Evolutionary conservation across 2,888 invertebrate genomes (phyloP).

Genomic region (Trachelus stipa): DNA sequence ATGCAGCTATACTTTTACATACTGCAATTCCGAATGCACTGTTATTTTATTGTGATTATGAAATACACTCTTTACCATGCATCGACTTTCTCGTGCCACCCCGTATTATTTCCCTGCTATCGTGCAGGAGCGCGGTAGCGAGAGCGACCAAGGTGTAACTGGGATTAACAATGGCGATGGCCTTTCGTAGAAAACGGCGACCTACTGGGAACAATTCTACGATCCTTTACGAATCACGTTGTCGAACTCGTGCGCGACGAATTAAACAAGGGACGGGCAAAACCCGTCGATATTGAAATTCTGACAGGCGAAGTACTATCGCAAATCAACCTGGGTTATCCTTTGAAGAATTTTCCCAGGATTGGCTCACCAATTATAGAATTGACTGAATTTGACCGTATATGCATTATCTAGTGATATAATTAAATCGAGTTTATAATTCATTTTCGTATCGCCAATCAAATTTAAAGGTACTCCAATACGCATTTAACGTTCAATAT

Average conservation of each 20-base stretch:
- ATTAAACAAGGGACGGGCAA: conserved; percentile 2
- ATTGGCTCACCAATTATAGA: neutral
- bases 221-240: neutral
- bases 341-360: neutral
- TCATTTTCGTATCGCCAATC: neutral
- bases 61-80: conserved; percentile 22
- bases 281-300: neutral
- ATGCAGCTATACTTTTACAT: neutral
- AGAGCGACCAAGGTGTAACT: conserved; percentile 16
- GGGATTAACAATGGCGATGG: conserved; percentile 21
- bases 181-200: conserved; percentile 17
- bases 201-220: conserved; percentile 14
- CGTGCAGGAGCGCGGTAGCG: conserved; percentile 4
- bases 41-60: conserved; percentile 34
- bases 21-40: conserved; percentile 13
- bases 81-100: conserved; percentile 11
- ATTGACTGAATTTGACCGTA: neutral
- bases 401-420: neutral
- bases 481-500: neutral
- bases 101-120: neutral
- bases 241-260: conserved; percentile 1
- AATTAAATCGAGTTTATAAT: neutral
- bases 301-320: neutral
- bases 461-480: neutral
- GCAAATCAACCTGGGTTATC: neutral